Evolutionary conservation across 2,797 vertebrate genomes (phyloP).

Genomic region (Lophotriccus pileatus): DNA sequence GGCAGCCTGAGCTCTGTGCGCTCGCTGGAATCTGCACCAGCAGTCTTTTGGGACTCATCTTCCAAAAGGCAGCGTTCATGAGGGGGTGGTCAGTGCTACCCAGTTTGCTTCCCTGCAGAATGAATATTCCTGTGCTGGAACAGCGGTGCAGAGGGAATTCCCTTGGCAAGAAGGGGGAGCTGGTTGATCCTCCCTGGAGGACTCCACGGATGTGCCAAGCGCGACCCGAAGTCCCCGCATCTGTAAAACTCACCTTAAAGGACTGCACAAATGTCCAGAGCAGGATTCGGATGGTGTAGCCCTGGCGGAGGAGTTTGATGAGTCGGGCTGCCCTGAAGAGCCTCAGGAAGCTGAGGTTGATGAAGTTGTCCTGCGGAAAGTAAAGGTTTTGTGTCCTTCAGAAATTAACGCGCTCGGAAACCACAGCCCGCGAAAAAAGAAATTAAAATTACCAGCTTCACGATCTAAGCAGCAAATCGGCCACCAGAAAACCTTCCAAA

Average conservation of each 20-base stretch:
- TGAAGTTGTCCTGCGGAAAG: conserved; percentile 87
- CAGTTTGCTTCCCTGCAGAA: neutral
- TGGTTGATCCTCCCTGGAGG: neutral
- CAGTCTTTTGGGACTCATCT: neutral
- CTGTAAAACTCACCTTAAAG: conserved; percentile 85
- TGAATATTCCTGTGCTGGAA: neutral
- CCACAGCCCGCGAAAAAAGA: conserved; percentile 63
- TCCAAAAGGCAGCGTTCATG: fast-evolving
- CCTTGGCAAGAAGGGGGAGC: neutral
- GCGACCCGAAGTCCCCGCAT: fast-evolving
- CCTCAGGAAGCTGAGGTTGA: conserved; percentile 95
- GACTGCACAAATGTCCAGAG: conserved; percentile 99
- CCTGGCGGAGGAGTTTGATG: conserved; percentile 96
- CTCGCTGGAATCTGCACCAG: neutral
- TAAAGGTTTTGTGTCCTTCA: conserved; percentile 58
- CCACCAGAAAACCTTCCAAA: conserved; percentile 71
- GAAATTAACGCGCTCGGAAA: conserved; percentile 31
- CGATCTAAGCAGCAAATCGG: conserved; percentile 71
- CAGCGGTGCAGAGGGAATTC: neutral
- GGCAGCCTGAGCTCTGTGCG: neutral
- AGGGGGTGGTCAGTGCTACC: neutral
- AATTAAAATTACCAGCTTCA: conserved; percentile 67
- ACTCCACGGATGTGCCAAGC: fast-evolving
- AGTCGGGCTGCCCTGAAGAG: conserved; percentile 94
- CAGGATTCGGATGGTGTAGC: conserved; percentile 97